Conservation (phyloP, 2,113 vertebrate genomes). For the Axis porcinus region DNA sequence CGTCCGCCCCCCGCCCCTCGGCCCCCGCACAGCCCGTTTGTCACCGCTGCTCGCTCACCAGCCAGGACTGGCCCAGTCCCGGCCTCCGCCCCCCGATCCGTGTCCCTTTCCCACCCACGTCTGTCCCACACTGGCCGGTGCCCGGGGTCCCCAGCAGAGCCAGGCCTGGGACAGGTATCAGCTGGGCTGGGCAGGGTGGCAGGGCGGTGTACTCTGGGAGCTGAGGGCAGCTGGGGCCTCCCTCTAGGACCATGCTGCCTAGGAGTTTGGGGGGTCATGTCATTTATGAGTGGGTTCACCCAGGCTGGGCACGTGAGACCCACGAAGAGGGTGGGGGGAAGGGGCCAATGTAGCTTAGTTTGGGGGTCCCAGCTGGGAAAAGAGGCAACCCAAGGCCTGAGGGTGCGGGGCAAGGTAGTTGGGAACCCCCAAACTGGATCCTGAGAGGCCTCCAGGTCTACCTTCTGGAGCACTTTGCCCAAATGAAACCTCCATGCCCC, state of each 20-base stretch:
- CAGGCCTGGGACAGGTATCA: not conserved
- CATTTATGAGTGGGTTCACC: not conserved
- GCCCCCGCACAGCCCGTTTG: slow-evolving; percentile 75
- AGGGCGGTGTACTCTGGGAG: not conserved
- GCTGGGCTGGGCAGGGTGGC: not conserved
- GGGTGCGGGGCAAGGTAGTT: not conserved
- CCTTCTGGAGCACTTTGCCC: not conserved
- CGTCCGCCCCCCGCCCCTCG: slow-evolving; percentile 68
- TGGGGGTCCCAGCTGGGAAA: not conserved
- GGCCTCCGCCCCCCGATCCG: not conserved
- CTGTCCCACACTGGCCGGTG: slow-evolving; percentile 45
- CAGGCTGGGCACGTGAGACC: not conserved
- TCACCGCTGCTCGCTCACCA: slow-evolving; percentile 65
- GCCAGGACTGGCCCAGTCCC: slow-evolving; percentile 43
- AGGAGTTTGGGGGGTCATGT: not conserved
- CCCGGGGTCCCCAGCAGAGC: not conserved
- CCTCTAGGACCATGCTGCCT: not conserved
- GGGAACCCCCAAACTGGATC: not conserved
- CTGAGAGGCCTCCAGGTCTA: not conserved
- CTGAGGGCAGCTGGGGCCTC: not conserved
- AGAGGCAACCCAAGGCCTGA: not conserved
- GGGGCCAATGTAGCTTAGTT: not conserved
- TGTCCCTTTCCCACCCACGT: slow-evolving; percentile 38
- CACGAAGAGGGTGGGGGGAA: not conserved
- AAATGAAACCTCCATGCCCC: not conserved